These are phyloP conservation scores for Fragum fragum DNA, from an alignment of 2,888 invertebrate species.

Conservation along the genomic window DNA sequence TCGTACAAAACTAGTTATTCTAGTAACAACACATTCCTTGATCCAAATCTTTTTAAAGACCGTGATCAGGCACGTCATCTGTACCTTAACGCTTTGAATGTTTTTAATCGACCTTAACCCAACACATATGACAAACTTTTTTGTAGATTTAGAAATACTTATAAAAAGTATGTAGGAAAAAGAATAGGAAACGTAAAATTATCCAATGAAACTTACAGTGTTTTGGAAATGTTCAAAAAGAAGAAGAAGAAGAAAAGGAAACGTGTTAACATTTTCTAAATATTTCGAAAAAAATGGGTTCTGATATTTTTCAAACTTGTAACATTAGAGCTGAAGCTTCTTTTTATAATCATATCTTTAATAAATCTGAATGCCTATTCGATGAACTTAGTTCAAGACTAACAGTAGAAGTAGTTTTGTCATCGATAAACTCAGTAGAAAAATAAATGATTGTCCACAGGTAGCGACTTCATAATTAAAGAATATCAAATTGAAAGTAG, in stretches of 20 bases:
- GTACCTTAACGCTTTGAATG: constrained; percentile 11
- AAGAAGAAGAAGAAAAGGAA: not conserved
- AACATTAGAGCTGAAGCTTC: constrained; percentile 19
- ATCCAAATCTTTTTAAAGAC: constrained; percentile 10
- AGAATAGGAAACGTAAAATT: not conserved
- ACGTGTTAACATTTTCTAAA: not conserved
- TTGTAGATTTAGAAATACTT: constrained; percentile 3
- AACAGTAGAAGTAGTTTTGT: not conserved
- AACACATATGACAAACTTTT: constrained; percentile 1
- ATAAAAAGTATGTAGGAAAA: constrained; percentile 22
- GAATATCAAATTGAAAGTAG: constrained; percentile 30
- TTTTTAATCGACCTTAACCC: not conserved
- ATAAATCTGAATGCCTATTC: not conserved
- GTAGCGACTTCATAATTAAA: constrained; percentile 24
- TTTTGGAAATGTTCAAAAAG: not conserved
- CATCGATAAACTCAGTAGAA: not conserved
- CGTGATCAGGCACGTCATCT: not conserved
- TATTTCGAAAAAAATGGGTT: constrained; percentile 8
- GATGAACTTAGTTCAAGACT: constrained; percentile 26
- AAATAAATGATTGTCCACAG: constrained; percentile 5
- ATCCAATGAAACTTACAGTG: constrained; percentile 15
- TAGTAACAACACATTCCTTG: no score
- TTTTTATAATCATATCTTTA: constrained; percentile 15
- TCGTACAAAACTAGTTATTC: no score
- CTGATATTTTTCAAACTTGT: not conserved